A percentile compares a stretch with the other conserved stretches of the same genome.
phyloP scores from a whole-genome alignment of 2,113 vertebrate species.

The Quiscalus mexicanus region DNA sequence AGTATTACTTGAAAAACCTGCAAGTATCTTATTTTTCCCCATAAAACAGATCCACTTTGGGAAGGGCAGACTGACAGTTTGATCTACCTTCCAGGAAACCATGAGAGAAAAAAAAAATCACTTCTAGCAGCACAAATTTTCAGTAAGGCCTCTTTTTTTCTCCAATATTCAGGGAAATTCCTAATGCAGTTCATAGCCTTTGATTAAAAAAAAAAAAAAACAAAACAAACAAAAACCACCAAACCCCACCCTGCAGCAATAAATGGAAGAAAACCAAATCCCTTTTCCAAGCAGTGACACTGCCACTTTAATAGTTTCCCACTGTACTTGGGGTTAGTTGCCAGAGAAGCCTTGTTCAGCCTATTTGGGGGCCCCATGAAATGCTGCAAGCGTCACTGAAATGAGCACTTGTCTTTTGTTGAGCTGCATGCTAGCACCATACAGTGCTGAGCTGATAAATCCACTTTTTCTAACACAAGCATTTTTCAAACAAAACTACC shows the following conservation, averaged over 20 bases:
- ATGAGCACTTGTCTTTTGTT: conserved; percentile 84
- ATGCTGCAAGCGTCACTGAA: conserved; percentile 74
- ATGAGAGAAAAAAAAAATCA: not conserved
- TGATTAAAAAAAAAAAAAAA: not conserved
- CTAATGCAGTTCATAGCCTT: not conserved
- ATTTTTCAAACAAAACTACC: conserved; percentile 88
- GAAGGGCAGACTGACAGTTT: not conserved
- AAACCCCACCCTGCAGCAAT: not conserved
- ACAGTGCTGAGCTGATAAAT: conserved; percentile 87
- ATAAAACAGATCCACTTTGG: not conserved
- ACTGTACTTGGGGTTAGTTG: conserved; percentile 62
- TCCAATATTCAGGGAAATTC: not conserved
- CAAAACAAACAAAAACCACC: too few species aligned
- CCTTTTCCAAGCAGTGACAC: conserved; percentile 32
- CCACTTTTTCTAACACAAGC: conserved; percentile 85
- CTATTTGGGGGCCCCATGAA: conserved; percentile 73
- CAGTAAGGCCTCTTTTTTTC: not conserved
- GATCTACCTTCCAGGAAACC: not conserved
- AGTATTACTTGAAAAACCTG: not conserved
- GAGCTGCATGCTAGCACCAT: conserved; percentile 83
- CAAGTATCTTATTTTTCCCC: not conserved
- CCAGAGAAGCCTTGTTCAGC: conserved; percentile 76
- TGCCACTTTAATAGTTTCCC: conserved; percentile 61
- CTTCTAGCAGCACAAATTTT: not conserved
- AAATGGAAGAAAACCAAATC: not conserved